phyloP scores from a whole-genome alignment of 2,888 invertebrate species.

The Galeopsomyia nigrocyanea region DNA sequence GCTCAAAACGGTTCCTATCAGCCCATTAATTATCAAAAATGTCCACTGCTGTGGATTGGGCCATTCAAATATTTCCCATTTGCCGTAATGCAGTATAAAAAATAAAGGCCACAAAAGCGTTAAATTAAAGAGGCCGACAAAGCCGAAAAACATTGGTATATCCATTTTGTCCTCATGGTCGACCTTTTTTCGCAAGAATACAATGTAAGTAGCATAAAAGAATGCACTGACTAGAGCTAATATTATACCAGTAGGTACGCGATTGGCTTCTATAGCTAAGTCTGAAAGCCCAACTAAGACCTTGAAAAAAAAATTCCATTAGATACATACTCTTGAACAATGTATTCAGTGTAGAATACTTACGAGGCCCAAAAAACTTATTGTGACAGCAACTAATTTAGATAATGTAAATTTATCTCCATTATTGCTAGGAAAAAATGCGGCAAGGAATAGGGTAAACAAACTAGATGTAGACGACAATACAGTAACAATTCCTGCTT shows the following conservation, averaged over 20 bases:
- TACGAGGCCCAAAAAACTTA: conserved; percentile 85
- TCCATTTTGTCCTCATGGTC: conserved; percentile 95
- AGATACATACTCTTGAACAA: conserved; percentile 10
- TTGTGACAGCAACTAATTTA: conserved; percentile 83
- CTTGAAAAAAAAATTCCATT: conserved; percentile 67
- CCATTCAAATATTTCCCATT: conserved; percentile 87
- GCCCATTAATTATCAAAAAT: conserved; percentile 85
- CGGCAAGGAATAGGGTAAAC: conserved; percentile 89
- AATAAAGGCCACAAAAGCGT: conserved; percentile 91
- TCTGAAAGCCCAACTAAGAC: conserved; percentile 84
- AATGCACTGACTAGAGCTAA: conserved; percentile 89
- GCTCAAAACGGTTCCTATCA: conserved; percentile 91
- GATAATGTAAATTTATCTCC: conserved; percentile 89
- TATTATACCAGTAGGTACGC: conserved; percentile 82
- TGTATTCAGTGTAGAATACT: conserved; percentile 64
- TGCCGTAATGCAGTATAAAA: conserved; percentile 85
- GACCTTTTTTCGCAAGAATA: conserved; percentile 87
- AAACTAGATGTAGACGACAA: conserved; percentile 91
- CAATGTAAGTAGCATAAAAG: conserved; percentile 91
- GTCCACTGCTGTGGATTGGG: conserved; percentile 87
- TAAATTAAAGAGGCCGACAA: conserved; percentile 94
- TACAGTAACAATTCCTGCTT: conserved; percentile 89
- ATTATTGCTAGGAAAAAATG: conserved; percentile 85
- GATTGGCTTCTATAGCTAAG: conserved; percentile 74
- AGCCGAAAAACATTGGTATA: conserved; percentile 95